Percentiles rank a stretch among this genome's conserved stretches.
phyloP scores from a whole-genome alignment of 2,797 vertebrate genomes.

The Urosaurus nigricauda region DNA sequence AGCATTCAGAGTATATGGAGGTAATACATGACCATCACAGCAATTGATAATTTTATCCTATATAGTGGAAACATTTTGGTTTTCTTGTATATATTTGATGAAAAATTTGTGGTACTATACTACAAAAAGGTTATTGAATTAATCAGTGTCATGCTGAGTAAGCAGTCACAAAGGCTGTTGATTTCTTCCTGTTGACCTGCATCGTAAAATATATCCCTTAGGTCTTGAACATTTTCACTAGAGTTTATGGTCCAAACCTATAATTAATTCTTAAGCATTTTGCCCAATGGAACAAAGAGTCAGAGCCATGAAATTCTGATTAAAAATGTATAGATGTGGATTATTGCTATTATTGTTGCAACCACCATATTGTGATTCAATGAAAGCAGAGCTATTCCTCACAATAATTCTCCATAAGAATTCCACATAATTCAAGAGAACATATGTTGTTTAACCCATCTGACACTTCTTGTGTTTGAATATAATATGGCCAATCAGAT shows the following conservation, averaged over 20 bases:
- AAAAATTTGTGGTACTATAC: not conserved
- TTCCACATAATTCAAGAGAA: no score
- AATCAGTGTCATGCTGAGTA: not conserved
- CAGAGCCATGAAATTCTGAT: not conserved
- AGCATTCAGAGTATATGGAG: no score
- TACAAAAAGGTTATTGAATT: slow-evolving; percentile 15
- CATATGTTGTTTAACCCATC: not conserved
- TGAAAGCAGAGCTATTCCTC: not conserved
- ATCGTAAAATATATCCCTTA: slow-evolving; percentile 13
- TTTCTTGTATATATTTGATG: not conserved
- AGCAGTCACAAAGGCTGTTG: slow-evolving; percentile 27
- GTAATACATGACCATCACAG: not conserved
- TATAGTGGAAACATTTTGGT: not conserved
- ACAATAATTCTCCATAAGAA: not conserved
- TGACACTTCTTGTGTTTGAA: not conserved
- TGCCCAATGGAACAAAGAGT: not conserved
- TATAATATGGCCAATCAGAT: not conserved
- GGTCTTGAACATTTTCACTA: not conserved
- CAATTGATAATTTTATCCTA: not conserved
- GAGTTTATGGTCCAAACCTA: slow-evolving; percentile 1
- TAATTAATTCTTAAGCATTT: not conserved
- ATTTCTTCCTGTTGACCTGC: not conserved
- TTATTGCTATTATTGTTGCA: not conserved
- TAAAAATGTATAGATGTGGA: not conserved
- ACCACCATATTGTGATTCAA: no score